Percentiles rank a stretch among this genome's conserved stretches.
These are phyloP conservation scores for Perizoma flavofasciatum DNA, from an alignment of 2,888 invertebrate genomes.

Conservation along the genomic window DNA sequence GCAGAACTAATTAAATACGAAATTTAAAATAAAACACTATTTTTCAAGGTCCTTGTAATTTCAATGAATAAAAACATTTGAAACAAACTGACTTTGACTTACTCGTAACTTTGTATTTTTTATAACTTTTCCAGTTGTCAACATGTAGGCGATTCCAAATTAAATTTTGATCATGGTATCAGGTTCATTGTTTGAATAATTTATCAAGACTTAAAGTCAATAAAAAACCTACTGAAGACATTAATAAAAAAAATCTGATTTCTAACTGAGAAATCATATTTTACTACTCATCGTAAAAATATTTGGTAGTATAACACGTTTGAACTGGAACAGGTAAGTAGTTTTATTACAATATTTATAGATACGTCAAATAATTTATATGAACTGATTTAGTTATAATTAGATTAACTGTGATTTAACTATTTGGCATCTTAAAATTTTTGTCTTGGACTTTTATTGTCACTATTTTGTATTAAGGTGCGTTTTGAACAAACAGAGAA, in stretches of 20 bases:
- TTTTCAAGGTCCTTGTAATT: too few relatives aligned
- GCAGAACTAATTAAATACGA: too few relatives aligned
- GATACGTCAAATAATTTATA: conserved; percentile 16
- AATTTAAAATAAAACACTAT: too few relatives aligned
- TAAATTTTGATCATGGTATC: background rate
- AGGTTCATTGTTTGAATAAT: background rate
- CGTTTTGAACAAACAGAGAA: conserved; percentile 1
- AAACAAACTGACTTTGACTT: too few relatives aligned
- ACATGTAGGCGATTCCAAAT: too few relatives aligned
- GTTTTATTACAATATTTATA: conserved; percentile 15
- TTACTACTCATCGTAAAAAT: conserved; percentile 21
- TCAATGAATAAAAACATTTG: too few relatives aligned
- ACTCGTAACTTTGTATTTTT: too few relatives aligned
- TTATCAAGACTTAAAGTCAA: conserved; percentile 9
- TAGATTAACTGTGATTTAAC: conserved; percentile 18
- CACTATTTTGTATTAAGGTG: conserved; percentile 7
- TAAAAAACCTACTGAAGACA: conserved; percentile 7
- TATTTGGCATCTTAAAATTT: conserved; percentile 8
- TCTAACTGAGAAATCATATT: conserved; percentile 20
- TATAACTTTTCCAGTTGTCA: too few relatives aligned
- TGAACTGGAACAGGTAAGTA: conserved; percentile 15
- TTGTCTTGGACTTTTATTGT: conserved; percentile 13
- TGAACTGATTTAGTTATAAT: conserved; percentile 23
- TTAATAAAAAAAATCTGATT: conserved; percentile 15
- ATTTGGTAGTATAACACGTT: conserved; percentile 13